A percentile compares a stretch with the other conserved stretches of the same genome.
Conservation (phyloP, 1,140 invertebrate species). For the Daktulosphaira vitifoliae region DNA sequence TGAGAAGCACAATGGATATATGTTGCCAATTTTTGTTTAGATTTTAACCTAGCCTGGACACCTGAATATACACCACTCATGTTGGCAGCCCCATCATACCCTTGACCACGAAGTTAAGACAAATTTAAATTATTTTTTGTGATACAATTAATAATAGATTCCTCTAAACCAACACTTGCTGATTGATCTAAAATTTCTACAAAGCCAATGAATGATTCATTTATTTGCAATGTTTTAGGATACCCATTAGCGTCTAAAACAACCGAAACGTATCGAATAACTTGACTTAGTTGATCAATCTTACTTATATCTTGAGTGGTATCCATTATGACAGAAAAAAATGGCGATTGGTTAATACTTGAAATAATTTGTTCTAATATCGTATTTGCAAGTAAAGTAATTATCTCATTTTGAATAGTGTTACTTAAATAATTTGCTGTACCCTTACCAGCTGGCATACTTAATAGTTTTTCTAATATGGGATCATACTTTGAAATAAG, state of each 20-base stretch:
- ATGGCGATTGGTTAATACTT: constrained; percentile 8
- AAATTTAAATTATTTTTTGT: no score
- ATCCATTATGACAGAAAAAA: constrained; percentile 34
- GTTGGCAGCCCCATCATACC: no score
- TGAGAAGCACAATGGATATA: no score
- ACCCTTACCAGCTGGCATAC: background rate
- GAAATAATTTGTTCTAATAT: constrained; percentile 19
- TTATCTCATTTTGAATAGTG: constrained; percentile 31
- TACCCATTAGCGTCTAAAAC: background rate
- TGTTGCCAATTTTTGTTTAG: no score
- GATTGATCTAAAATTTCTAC: constrained; percentile 18
- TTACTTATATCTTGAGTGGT: constrained; percentile 30
- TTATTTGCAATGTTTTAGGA: constrained; percentile 9
- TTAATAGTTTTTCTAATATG: constrained; percentile 9
- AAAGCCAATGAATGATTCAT: no score
- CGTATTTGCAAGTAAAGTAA: constrained; percentile 23
- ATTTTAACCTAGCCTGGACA: no score
- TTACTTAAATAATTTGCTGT: constrained; percentile 26
- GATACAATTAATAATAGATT: constrained; percentile 18
- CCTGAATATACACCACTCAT: no score
- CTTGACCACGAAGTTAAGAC: no score
- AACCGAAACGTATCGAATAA: constrained; percentile 24
- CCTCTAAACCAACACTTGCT: background rate
- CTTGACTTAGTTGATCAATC: constrained; percentile 23
- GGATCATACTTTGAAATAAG: constrained; percentile 19